Evolutionary conservation across 2,113 vertebrate species (phyloP).

Genomic region (Carassius carassius): DNA sequence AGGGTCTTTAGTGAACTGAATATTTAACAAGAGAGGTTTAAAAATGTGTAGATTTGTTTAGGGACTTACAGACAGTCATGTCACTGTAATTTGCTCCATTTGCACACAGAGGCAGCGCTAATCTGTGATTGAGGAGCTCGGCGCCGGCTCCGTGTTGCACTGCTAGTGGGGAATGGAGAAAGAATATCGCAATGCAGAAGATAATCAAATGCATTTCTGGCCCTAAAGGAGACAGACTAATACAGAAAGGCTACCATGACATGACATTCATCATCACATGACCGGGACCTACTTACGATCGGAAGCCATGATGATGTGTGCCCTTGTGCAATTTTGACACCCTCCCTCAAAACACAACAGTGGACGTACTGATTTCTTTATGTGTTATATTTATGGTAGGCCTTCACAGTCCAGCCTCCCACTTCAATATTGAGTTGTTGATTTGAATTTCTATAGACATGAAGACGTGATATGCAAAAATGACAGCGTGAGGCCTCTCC

Average conservation of each 20-base stretch:
- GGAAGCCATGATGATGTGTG: slow-evolving; percentile 21
- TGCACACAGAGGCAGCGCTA: slow-evolving; percentile 66
- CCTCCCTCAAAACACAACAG: slow-evolving; percentile 1
- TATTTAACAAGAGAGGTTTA: slow-evolving; percentile 9
- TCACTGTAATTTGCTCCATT: slow-evolving; percentile 64
- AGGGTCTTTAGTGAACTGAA: slow-evolving; percentile 31
- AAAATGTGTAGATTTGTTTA: slow-evolving; percentile 28
- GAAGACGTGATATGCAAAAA: slow-evolving; percentile 72
- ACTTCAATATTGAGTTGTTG: slow-evolving; percentile 28
- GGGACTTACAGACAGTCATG: slow-evolving; percentile 36
- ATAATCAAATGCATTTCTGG: slow-evolving; percentile 70
- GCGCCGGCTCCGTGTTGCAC: slow-evolving; percentile 20
- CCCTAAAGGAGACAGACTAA: slow-evolving; percentile 46
- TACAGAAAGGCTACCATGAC: slow-evolving; percentile 27
- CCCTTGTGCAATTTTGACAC: slow-evolving; percentile 42
- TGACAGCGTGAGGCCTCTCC: slow-evolving; percentile 48
- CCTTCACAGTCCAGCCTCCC: slow-evolving; percentile 41
- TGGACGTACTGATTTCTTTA: not conserved
- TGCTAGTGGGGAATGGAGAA: slow-evolving; percentile 48
- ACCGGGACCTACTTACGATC: not conserved
- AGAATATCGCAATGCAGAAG: slow-evolving; percentile 70
- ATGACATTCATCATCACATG: slow-evolving; percentile 7
- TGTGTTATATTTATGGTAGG: slow-evolving; percentile 46
- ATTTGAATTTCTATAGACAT: slow-evolving; percentile 55
- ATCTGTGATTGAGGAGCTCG: slow-evolving; percentile 47